phyloP scores from a whole-genome alignment of 2,113 vertebrate genomes.

The Pedetes capensis region DNA sequence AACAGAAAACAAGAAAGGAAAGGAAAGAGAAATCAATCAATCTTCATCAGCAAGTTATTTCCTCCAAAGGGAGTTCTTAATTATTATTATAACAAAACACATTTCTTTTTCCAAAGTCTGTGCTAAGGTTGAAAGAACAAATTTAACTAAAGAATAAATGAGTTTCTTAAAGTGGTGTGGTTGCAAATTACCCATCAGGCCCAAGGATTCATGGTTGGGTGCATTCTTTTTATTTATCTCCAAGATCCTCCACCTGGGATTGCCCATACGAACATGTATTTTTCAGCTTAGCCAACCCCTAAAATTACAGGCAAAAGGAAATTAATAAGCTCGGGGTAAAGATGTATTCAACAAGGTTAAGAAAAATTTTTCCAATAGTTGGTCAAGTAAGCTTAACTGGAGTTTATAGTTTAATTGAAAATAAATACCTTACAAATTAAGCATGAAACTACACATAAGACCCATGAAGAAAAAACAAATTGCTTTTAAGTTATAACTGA shows the following conservation, averaged over 20 bases:
- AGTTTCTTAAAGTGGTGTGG: not conserved
- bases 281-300: constrained; percentile 28
- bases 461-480: not conserved
- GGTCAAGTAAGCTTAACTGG: not conserved
- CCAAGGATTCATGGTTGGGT: not conserved
- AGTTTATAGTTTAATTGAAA: constrained; percentile 30
- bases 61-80: constrained; percentile 47
- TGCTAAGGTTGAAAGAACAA: constrained; percentile 37
- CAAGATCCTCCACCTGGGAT: not conserved
- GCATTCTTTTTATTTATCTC: constrained; percentile 32
- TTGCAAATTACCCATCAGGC: constrained; percentile 9
- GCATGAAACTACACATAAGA: not conserved
- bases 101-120: constrained; percentile 33
- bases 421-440: constrained; percentile 43
- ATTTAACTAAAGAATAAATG: constrained; percentile 22
- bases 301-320: constrained; percentile 19
- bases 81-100: constrained; percentile 23
- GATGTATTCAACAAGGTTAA: not conserved
- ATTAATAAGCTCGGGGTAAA: constrained; percentile 2
- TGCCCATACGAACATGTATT: not conserved
- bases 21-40: constrained; percentile 40
- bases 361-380: not conserved
- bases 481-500: not conserved
- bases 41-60: constrained; percentile 58
- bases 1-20: not conserved